Evolutionary conservation across 2,888 invertebrate species (phyloP), one percentile per base, ranked within the genome.

Genomic region (Zelleria hepariella): DNA sequence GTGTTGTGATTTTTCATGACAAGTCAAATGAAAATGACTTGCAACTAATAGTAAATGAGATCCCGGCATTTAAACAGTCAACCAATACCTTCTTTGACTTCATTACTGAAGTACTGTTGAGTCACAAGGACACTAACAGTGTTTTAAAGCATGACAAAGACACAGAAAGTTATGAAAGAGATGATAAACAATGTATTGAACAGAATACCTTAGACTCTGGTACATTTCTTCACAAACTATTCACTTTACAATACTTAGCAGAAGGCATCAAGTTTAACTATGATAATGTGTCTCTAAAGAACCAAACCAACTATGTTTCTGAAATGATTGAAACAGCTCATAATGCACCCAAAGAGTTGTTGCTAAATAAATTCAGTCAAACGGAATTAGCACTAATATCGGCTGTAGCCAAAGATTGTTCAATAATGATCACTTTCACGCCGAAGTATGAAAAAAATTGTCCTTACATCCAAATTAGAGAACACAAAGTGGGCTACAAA

Each of bases 371-470:
- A 1, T 49, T 68, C 5, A 64, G 75, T 27, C 66, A 74, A 0
- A 58, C 70, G 26, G 67, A 80, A 57, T 64, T 78, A 58, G 77
- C 80, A 1, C 75, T 93, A 59, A 82, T 93, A 66, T 91, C 93
- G 15, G 91, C 93, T 26, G 90, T 93, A 4, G 91, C 92, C 21
- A 93, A 92, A 73, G 94, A 94, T 70, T 93, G 93, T 68, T 94
- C 93, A 0, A 87, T 93, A 25, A 92, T 93, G 91, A 86, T 93
- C 57, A 87, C 91, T 57, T 87, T 93, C 63, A 66, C 78, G 59
- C 60, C 68, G 61, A 62, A 70, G 47, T 64, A 58, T 58, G 62
- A 69, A 58, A 67, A 73, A 61, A 66, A 68, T n/a, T 64, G 63
- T 25, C 70, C 75, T n/a, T 71, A 59, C 57, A 67, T 82, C 26